A percentile compares a stretch with the other conserved stretches of the same genome.
Evolutionary conservation across 2,113 vertebrate genomes (phyloP).

Genomic region (Cheirogaleus medius): DNA sequence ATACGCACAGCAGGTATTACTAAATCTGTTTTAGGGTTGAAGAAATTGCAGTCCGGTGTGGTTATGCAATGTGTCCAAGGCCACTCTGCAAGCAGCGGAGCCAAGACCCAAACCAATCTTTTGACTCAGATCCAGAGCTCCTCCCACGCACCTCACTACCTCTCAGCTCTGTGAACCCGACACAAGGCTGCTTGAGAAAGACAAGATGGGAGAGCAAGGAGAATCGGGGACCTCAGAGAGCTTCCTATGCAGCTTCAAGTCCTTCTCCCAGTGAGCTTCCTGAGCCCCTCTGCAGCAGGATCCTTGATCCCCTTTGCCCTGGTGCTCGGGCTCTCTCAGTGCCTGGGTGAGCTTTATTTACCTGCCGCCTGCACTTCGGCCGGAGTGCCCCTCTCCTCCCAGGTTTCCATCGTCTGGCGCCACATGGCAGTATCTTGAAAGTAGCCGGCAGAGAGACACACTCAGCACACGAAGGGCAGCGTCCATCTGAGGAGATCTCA

Average conservation of each 20-base stretch:
- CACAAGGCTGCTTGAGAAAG: background rate
- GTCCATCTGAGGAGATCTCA: no score
- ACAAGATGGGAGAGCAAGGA: background rate
- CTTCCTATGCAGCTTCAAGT: background rate
- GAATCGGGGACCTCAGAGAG: background rate
- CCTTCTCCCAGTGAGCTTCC: background rate
- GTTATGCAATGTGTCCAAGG: background rate
- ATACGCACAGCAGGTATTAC: background rate
- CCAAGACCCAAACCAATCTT: background rate
- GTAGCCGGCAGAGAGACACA: background rate
- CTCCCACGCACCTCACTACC: background rate
- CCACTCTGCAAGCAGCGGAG: background rate
- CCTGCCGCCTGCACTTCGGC: background rate
- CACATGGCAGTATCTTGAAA: background rate
- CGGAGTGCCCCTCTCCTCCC: background rate
- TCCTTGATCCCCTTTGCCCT: background rate
- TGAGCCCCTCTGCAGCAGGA: background rate
- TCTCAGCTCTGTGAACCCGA: background rate
- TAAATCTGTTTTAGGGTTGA: background rate
- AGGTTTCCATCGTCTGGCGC: background rate
- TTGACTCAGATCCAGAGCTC: background rate
- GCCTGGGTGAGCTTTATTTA: background rate
- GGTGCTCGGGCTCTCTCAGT: background rate
- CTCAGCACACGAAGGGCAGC: no score
- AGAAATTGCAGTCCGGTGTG: background rate